Base-by-base conservation (phyloP, 1,140 invertebrate genomes). In the Drosophila quadrilineata region DNA sequence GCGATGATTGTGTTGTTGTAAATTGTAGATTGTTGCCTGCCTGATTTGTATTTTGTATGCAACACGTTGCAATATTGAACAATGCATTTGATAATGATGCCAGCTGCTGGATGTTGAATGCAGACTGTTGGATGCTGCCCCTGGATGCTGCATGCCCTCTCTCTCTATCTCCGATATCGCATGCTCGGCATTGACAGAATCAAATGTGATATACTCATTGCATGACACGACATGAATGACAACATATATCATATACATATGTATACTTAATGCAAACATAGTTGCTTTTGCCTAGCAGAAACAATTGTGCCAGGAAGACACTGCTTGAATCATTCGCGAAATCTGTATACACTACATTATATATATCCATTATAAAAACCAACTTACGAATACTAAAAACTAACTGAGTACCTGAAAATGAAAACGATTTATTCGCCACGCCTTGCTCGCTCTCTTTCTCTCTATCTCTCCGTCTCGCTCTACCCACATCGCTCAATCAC, bases 391-490 rank as follows among this genome's bases (percentile, higher is more conserved):
- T 21, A 50, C 52, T 52, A 52, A 54, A 65, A 54, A 79, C 24
- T 29, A 52, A 79, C 52, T 12, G 22, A 76, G 50, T 58, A 71
- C 49, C 59, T 40, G 45, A 79, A 56, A 50, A 76, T 54, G 35
- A 69, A 62, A 57, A 67, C 66, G 53, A 71, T 84, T 64, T 77
- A 50, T 71, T 75, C 58, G 76, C 72, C 71, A 84, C 59, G 77
- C 77, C 77, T 84, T 84, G 77, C 77, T 82, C 79, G 74, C 69
- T 71, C 64, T 65, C 63, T 82, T 65, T 35, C 31, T 35, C 31
- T 35, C 9, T 35, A 6, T 14, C 12, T n/a, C 12, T 35, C 12
- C 1, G n/a, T 41, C 19, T 41, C 38, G n/a, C n/a, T n/a, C n/a
- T n/a, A n/a, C n/a, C n/a, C n/a, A n/a, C n/a, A n/a, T n/a, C n/a